phyloP scores from a whole-genome alignment of 92 coral and sea anemone genomes.

The Porites cylindrica region DNA sequence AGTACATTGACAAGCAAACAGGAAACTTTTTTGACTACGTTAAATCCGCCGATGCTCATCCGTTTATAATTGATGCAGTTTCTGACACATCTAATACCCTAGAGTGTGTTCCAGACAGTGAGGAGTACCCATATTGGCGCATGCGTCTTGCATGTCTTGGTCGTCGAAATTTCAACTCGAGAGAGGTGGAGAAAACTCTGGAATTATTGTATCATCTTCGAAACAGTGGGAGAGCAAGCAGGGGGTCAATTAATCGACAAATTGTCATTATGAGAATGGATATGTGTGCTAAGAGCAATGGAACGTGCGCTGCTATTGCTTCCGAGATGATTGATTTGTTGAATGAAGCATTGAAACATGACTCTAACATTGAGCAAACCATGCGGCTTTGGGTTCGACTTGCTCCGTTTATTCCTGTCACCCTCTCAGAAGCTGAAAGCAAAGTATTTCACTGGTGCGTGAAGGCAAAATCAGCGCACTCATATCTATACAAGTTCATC shows the following conservation, averaged over 20 bases:
- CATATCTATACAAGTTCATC: slow-evolving; percentile 64
- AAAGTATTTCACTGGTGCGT: slow-evolving; percentile 63
- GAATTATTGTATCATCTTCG: slow-evolving; percentile 44
- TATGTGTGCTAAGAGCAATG: slow-evolving; percentile 21
- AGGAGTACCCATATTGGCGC: slow-evolving; percentile 50
- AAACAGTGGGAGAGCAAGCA: slow-evolving; percentile 49
- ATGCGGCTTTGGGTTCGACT: slow-evolving; percentile 77
- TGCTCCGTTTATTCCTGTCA: slow-evolving; percentile 65
- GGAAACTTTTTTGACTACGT: slow-evolving; percentile 56
- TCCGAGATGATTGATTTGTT: slow-evolving; percentile 34
- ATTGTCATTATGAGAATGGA: slow-evolving; percentile 61
- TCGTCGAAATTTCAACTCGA: background rate
- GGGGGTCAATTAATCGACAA: slow-evolving; percentile 63
- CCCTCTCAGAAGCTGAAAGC: slow-evolving; percentile 54
- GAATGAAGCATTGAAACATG: slow-evolving; percentile 56
- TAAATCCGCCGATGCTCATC: slow-evolving; percentile 30
- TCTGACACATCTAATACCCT: slow-evolving; percentile 63
- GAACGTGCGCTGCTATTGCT: slow-evolving; percentile 35
- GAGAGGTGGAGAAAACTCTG: slow-evolving; percentile 13
- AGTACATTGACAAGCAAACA: slow-evolving; percentile 36
- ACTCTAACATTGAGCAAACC: slow-evolving; percentile 52
- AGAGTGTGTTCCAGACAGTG: slow-evolving; percentile 68
- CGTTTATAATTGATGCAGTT: slow-evolving; percentile 61
- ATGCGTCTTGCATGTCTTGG: slow-evolving; percentile 59
- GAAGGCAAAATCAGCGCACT: slow-evolving; percentile 53